phyloP scores from a whole-genome alignment of 2,888 invertebrate species.

The Melieria picta region DNA sequence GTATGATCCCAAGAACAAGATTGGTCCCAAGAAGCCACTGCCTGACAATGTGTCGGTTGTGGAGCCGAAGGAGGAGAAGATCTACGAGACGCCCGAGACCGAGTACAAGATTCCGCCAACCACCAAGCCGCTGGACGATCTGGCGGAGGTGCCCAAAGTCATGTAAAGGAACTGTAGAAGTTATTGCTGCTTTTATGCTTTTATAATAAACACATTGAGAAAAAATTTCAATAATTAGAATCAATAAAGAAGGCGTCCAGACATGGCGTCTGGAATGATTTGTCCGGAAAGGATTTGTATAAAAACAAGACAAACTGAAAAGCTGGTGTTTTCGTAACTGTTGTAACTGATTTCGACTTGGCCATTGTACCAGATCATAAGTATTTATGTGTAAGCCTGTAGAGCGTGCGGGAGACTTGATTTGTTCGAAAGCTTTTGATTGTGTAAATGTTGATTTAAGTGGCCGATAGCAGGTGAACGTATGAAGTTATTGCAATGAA shows the following conservation, averaged over 20 bases:
- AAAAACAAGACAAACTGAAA: too few relatives aligned
- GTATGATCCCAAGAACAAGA: conserved; percentile 97
- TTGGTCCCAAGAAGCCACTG: conserved; percentile 95
- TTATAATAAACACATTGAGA: conserved; percentile 13
- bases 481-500: too few relatives aligned
- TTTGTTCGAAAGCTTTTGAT: too few relatives aligned
- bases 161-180: conserved; percentile 50
- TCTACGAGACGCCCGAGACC: conserved; percentile 67
- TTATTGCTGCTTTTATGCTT: conserved; percentile 3
- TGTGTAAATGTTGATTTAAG: too few relatives aligned
- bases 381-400: too few relatives aligned
- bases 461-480: too few relatives aligned
- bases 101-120: conserved; percentile 65
- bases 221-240: conserved; percentile 16
- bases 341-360: too few relatives aligned
- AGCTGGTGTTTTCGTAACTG: too few relatives aligned
- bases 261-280: background rate
- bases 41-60: conserved; percentile 97
- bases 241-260: background rate
- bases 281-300: too few relatives aligned
- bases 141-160: conserved; percentile 57
- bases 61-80: conserved; percentile 95
- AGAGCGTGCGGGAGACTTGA: too few relatives aligned
- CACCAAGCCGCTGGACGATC: conserved; percentile 58
- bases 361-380: too few relatives aligned